phyloP scores from a whole-genome alignment of 2,113 vertebrate species.

The Morone saxatilis region DNA sequence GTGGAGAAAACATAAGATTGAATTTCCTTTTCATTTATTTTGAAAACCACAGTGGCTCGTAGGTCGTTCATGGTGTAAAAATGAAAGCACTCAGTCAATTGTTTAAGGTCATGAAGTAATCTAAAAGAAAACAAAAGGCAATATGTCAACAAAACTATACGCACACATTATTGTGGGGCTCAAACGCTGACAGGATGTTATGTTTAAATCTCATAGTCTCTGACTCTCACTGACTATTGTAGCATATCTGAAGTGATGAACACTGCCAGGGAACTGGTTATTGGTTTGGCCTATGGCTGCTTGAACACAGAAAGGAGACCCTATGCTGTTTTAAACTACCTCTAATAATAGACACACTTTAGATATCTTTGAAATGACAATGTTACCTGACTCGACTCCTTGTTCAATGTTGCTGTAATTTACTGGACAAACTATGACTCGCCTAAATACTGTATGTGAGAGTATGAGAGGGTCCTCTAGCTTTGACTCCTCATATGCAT shows the following conservation, averaged over 20 bases:
- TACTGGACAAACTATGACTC: not conserved
- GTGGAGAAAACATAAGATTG: not conserved
- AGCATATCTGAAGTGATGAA: constrained; percentile 10
- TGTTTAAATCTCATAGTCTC: not conserved
- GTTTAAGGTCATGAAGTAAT: constrained; percentile 7
- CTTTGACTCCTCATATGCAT: not conserved
- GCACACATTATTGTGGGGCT: not conserved
- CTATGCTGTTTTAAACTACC: not conserved
- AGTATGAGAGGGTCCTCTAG: not conserved
- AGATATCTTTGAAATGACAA: not conserved
- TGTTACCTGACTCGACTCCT: not conserved
- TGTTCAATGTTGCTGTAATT: not conserved
- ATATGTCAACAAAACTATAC: constrained; percentile 8
- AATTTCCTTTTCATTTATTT: constrained; percentile 21
- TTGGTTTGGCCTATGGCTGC: constrained; percentile 5
- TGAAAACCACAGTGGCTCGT: constrained; percentile 10
- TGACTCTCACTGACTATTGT: constrained; percentile 1
- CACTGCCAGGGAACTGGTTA: not conserved
- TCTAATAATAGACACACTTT: not conserved
- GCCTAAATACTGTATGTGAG: not conserved
- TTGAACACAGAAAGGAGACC: not conserved
- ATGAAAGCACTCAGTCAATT: not conserved
- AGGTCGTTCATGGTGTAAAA: not conserved
- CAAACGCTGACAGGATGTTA: not conserved
- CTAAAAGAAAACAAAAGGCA: constrained; percentile 11